Evolutionary conservation across 2,888 invertebrate species (phyloP), one percentile per base, ranked within the genome.

Genomic region (Drosophila macrospina): DNA sequence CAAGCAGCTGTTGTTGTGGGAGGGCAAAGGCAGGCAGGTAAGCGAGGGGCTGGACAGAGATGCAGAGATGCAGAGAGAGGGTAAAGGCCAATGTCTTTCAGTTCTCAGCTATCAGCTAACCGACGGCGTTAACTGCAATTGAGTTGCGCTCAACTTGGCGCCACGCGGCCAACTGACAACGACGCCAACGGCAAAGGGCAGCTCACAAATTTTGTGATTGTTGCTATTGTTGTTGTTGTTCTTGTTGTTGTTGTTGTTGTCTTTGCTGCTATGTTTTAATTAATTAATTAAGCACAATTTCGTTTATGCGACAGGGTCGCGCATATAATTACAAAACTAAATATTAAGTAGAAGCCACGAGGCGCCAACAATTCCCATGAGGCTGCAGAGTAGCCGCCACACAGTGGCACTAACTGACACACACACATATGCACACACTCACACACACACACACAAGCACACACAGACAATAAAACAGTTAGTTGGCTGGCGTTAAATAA

Each of bases 261-360:
- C 64, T 44, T 8, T 52, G 42, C 42, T 63, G 66, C 64, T 65
- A 39, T 70, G 39, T 70, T 80, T 81, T 69, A 78, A 76, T 82
- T 83, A 83, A 85, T 83, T 83, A 83, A 83, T 85, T 85, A 85
- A 85, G 74, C 85, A 76, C 66, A 75, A 64, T 74, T 78, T 83
- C 44, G 60, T 61, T 78, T 67, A 44, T 47, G 64, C 15, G 54
- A 30, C 52, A 50, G 69, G 65, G 62, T 45, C 48, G 52, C 48
- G 52, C 52, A 60, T 55, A 64, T 76, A 77, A 77, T 77, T 82
- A 84, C 81, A 79, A 84, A 82, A 81, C 71, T 79, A 79, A 82
- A 82, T 80, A 84, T 81, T 78, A 81, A 78, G 75, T 75, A 78
- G 66, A 73, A 64, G 75, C 70, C 81, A 73, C 32, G 52, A 56